Evolutionary conservation across 2,113 vertebrate genomes (phyloP).

Genomic region (Aplodontia rufa): DNA sequence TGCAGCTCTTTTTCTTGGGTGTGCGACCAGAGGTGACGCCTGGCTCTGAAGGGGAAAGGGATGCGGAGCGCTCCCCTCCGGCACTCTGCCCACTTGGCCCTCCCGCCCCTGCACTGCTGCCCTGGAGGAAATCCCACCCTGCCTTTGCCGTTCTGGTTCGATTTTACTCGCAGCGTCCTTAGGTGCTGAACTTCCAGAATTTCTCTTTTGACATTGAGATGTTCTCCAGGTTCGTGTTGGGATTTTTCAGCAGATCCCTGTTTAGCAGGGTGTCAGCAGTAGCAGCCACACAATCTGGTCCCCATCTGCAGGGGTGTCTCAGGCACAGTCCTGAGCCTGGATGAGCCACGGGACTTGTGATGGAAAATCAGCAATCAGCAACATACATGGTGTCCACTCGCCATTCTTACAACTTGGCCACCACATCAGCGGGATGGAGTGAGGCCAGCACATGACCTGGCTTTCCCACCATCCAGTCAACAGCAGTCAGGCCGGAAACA

Average conservation of each 20-base stretch:
- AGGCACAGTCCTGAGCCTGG: no score
- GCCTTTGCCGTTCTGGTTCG: accelerated
- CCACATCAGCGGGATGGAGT: accelerated
- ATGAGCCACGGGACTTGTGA: accelerated
- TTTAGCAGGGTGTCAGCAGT: background rate
- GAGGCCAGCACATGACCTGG: background rate
- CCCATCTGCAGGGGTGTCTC: accelerated
- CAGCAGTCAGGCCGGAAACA: no score
- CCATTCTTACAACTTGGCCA: background rate
- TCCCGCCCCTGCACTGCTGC: background rate
- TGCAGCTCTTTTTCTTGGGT: background rate
- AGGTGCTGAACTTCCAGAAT: background rate
- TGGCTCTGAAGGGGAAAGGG: background rate
- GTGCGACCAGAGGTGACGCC: background rate
- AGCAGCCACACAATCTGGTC: accelerated
- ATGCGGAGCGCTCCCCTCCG: accelerated
- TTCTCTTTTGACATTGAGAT: no score
- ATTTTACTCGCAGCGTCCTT: accelerated
- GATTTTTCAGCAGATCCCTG: background rate
- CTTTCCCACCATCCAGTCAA: no score
- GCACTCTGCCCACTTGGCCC: no score
- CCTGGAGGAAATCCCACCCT: accelerated
- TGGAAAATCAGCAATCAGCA: no score
- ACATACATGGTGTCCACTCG: accelerated
- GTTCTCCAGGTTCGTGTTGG: no score